Conservation (phyloP, 2,888 invertebrate species). For the Lycaena phlaeas region DNA sequence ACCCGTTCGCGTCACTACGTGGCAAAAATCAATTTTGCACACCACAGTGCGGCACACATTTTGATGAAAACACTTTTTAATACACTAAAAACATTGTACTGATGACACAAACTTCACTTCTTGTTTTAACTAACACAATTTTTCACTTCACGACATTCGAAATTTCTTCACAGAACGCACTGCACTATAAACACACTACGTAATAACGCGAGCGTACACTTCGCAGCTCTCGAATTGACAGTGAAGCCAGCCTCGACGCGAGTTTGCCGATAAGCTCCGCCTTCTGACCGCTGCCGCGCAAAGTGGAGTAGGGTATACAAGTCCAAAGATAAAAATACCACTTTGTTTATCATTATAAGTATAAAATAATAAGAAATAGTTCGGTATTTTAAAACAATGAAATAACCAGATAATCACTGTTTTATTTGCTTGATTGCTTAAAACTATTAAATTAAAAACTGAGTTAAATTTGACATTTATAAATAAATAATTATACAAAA, state of each 20-base stretch:
- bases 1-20: constrained; percentile 76
- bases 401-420: too few relatives aligned
- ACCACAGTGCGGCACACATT: constrained; percentile 67
- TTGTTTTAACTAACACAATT: constrained; percentile 52
- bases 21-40: constrained; percentile 73
- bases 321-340: constrained; percentile 14
- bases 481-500: too few relatives aligned
- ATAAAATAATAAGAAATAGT: too few relatives aligned
- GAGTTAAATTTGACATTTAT: too few relatives aligned
- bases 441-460: too few relatives aligned
- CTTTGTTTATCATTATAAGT: not conserved
- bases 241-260: constrained; percentile 68
- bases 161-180: constrained; percentile 68
- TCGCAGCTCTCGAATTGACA: constrained; percentile 72
- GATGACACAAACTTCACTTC: constrained; percentile 54
- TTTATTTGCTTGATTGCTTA: too few relatives aligned
- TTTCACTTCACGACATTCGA: constrained; percentile 69
- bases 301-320: constrained; percentile 63
- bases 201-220: constrained; percentile 68
- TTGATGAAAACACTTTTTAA: constrained; percentile 56
- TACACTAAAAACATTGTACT: constrained; percentile 52
- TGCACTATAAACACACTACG: constrained; percentile 69
- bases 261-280: constrained; percentile 73
- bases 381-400: too few relatives aligned
- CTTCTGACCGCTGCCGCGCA: constrained; percentile 74